Evolutionary conservation across 2,888 invertebrate genomes (phyloP).

Genomic region (Caenorhabditis macrosperma): DNA sequence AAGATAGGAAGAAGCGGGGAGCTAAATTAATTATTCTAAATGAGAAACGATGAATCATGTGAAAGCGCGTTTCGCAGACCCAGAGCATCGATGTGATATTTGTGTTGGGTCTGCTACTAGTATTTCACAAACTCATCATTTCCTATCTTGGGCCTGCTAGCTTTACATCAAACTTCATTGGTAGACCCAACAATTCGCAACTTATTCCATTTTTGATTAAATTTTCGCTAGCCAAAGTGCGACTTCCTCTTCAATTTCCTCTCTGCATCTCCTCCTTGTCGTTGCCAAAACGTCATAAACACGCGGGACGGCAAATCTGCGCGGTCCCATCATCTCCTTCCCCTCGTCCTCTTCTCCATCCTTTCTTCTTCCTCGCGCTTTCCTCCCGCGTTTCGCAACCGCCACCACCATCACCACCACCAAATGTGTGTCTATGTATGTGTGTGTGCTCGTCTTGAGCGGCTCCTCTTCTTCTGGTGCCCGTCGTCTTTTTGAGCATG

Average conservation of each 20-base stretch:
- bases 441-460: not conserved
- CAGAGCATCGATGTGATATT: too few relatives aligned
- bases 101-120: not conserved
- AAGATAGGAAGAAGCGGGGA: not conserved
- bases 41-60: conserved; percentile 1
- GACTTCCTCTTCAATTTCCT: not conserved
- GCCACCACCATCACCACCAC: not conserved
- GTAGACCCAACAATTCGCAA: not conserved
- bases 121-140: not conserved
- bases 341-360: not conserved
- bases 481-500: conserved; percentile 1
- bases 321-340: conserved; percentile 10
- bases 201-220: not conserved
- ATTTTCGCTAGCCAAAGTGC: not conserved
- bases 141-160: too few relatives aligned
- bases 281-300: conserved; percentile 20
- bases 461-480: not conserved
- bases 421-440: conserved; percentile 6
- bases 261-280: not conserved
- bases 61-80: not conserved
- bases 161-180: not conserved
- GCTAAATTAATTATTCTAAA: not conserved
- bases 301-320: conserved; percentile 10
- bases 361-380: not conserved
- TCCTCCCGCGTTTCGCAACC: conserved; percentile 7